These are phyloP conservation scores for Xanthostigma xanthostigma DNA, from an alignment of 2,888 invertebrate species.

Conservation along the genomic window DNA sequence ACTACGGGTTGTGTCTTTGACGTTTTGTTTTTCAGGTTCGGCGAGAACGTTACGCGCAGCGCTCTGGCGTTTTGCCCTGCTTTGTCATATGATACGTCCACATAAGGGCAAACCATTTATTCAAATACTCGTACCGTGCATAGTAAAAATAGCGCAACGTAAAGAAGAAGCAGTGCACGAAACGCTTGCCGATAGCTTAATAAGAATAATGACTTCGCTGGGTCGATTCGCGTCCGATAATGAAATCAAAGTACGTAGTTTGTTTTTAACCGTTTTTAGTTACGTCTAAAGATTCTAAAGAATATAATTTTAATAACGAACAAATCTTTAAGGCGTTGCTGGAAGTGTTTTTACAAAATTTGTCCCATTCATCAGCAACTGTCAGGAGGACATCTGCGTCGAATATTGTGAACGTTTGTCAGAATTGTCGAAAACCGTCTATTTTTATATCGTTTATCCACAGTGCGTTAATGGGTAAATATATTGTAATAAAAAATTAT, in stretches of 20 bases:
- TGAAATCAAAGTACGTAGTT: constrained; percentile 42
- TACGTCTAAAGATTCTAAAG: neutral
- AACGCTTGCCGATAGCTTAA: constrained; percentile 44
- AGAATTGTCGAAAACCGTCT: constrained; percentile 56
- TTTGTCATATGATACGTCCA: constrained; percentile 60
- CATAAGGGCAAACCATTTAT: constrained; percentile 67
- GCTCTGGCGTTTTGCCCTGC: constrained; percentile 57
- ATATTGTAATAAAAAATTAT: neutral
- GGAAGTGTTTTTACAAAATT: constrained; percentile 49
- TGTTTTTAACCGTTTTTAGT: neutral
- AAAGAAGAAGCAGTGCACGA: constrained; percentile 58
- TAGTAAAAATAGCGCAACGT: constrained; percentile 53
- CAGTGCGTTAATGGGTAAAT: constrained; percentile 40
- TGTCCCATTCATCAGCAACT: constrained; percentile 48
- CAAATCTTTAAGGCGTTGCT: constrained; percentile 39
- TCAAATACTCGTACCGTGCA: constrained; percentile 54
- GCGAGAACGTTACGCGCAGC: constrained; percentile 60
- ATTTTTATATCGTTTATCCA: constrained; percentile 53
- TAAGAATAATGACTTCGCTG: constrained; percentile 47
- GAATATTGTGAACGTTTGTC: constrained; percentile 66
- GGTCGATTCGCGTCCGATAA: constrained; percentile 55
- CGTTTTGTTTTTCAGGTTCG: constrained; percentile 16
- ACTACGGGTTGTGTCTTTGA: too few relatives aligned
- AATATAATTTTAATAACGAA: neutral
- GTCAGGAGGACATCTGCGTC: constrained; percentile 68